phyloP scores from a whole-genome alignment of 1,140 invertebrate species.

The Apocrypta bakeri region DNA sequence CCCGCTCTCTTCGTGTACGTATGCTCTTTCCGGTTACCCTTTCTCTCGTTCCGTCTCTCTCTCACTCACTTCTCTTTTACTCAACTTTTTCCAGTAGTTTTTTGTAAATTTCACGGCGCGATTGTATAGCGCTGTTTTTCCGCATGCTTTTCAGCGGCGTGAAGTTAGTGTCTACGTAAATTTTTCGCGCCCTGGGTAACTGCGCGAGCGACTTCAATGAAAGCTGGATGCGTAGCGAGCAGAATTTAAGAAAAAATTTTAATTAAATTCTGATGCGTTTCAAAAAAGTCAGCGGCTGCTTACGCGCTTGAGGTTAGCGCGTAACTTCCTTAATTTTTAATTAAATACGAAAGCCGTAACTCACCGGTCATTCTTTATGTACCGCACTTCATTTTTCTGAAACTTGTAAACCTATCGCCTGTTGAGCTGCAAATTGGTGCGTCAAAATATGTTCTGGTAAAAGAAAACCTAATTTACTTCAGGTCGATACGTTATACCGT shows the following conservation, averaged over 20 bases:
- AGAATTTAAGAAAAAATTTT: conserved; percentile 14
- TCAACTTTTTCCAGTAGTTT: neutral
- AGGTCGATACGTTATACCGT: too few species aligned
- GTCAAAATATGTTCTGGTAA: neutral
- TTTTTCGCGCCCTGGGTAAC: neutral
- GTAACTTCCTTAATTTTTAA: conserved; percentile 13
- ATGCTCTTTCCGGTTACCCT: conserved; percentile 33
- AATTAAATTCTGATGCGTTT: conserved; percentile 27
- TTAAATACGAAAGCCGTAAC: neutral
- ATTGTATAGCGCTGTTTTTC: conserved; percentile 4
- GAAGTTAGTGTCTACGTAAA: neutral
- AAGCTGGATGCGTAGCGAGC: neutral
- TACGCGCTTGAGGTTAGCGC: neutral
- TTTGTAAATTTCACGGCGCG: conserved; percentile 35
- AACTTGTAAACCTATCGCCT: neutral
- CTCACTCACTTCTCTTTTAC: neutral
- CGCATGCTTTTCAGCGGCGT: neutral
- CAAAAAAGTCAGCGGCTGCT: neutral
- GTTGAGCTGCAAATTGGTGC: neutral
- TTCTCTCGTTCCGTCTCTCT: conserved; percentile 6
- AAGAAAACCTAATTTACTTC: neutral
- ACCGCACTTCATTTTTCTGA: conserved; percentile 17
- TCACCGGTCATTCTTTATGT: neutral
- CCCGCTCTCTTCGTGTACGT: conserved; percentile 18
- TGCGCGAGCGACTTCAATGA: neutral